Conservation (phyloP, 2,113 vertebrate genomes). For the Spilogale gracilis region DNA sequence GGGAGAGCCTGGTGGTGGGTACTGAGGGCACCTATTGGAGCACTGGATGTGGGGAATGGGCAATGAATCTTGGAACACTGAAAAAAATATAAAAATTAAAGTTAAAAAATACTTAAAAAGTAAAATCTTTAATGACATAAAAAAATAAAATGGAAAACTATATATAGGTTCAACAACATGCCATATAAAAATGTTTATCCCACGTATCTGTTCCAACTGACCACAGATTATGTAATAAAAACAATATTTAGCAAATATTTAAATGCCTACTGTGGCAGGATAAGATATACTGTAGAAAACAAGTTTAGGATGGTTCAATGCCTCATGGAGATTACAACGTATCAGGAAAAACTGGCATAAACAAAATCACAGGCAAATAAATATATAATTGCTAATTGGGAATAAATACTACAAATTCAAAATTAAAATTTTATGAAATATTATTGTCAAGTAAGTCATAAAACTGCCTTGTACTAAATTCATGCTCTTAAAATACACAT, state of each 20-base stretch:
- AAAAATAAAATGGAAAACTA: conserved; percentile 40
- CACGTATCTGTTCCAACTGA: neutral
- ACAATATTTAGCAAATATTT: conserved; percentile 6
- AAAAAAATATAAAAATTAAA: too few species aligned
- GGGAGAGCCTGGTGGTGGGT: too few species aligned
- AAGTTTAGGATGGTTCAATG: neutral
- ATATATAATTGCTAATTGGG: neutral
- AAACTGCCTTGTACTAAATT: conserved; percentile 33
- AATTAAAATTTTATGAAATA: conserved; percentile 34
- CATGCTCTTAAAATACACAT: conserved; percentile 44
- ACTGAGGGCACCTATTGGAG: too few species aligned
- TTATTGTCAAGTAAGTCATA: conserved; percentile 39
- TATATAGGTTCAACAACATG: neutral
- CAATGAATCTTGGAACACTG: too few species aligned
- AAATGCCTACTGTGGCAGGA: neutral
- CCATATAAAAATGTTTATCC: neutral
- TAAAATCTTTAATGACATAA: neutral
- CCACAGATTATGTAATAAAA: conserved; percentile 50
- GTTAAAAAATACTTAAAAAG: too few species aligned
- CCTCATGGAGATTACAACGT: neutral
- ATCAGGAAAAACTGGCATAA: neutral
- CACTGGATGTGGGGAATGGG: too few species aligned
- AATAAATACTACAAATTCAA: conserved; percentile 11
- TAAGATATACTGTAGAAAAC: neutral
- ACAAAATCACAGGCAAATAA: conserved; percentile 50